phyloP scores from a whole-genome alignment of 2,888 invertebrate species.

The Apotomis turbidana region DNA sequence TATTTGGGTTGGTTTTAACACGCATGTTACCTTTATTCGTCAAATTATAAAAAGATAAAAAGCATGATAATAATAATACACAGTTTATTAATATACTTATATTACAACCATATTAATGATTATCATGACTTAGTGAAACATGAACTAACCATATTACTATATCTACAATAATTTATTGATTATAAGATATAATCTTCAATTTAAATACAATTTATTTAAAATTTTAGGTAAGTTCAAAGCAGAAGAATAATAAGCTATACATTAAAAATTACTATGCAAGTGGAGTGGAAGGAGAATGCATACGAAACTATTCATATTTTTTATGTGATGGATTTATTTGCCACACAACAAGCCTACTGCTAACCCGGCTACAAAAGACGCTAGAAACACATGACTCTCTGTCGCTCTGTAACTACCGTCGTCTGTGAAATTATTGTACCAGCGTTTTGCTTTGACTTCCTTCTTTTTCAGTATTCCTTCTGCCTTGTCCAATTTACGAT shows the following conservation, averaged over 20 bases:
- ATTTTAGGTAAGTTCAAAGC: slow-evolving; percentile 8
- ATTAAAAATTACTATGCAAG: slow-evolving; percentile 11
- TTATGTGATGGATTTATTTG: slow-evolving; percentile 56
- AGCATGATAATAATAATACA: background rate
- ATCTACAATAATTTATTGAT: slow-evolving; percentile 30
- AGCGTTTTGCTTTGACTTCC: slow-evolving; percentile 88
- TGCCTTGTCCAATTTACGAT: slow-evolving; percentile 91
- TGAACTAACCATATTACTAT: slow-evolving; percentile 10
- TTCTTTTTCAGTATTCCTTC: slow-evolving; percentile 89
- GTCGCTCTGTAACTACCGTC: slow-evolving; percentile 87
- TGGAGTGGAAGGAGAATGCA: slow-evolving; percentile 25
- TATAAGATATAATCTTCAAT: slow-evolving; percentile 1
- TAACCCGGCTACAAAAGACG: slow-evolving; percentile 91
- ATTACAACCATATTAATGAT: slow-evolving; percentile 19
- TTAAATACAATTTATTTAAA: slow-evolving; percentile 5
- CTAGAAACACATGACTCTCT: slow-evolving; percentile 91
- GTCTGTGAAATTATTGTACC: slow-evolving; percentile 88
- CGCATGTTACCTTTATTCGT: too few relatives aligned
- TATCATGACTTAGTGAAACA: slow-evolving; percentile 11
- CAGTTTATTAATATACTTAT: slow-evolving; percentile 20
- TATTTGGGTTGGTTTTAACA: too few relatives aligned
- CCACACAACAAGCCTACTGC: slow-evolving; percentile 87
- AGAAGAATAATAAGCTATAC: slow-evolving; percentile 15
- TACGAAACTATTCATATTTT: slow-evolving; percentile 9
- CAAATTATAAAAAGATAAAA: background rate